phyloP scores from a whole-genome alignment of 30 jellyfish, hydroid and myxozoan genomes.

The Pseudorhiza aurosa region DNA sequence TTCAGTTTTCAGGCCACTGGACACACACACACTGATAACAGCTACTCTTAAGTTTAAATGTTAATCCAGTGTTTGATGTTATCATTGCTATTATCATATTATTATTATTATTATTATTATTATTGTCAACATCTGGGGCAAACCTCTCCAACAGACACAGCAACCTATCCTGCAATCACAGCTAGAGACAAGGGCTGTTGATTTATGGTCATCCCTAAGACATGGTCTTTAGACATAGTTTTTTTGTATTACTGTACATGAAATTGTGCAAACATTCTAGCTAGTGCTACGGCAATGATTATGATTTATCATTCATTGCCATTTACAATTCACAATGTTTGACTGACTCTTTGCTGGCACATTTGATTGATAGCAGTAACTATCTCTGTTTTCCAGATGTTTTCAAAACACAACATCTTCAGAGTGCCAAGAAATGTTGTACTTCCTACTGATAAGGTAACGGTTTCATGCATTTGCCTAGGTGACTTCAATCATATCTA shows the following conservation, averaged over 20 bases:
- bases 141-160: no score
- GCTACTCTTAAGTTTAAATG: neutral
- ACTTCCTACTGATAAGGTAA: constrained; percentile 40
- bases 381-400: constrained; percentile 10
- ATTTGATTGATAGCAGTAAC: neutral
- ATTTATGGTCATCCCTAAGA: no score
- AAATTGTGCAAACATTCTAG: no score
- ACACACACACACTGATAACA: neutral
- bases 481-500: no score
- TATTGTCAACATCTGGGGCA: no score
- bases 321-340: neutral
- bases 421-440: constrained; percentile 37
- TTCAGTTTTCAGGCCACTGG: neutral
- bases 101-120: neutral
- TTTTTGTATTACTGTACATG: neutral
- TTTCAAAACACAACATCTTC: constrained; percentile 22
- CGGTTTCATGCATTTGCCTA: no score
- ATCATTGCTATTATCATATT: neutral
- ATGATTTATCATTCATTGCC: no score
- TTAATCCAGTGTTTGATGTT: neutral
- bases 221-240: no score
- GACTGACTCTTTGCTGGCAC: neutral
- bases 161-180: no score
- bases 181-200: no score
- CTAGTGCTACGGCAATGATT: no score